Conservation (phyloP, 2,113 vertebrate species). For the Chrysochloris asiatica region DNA sequence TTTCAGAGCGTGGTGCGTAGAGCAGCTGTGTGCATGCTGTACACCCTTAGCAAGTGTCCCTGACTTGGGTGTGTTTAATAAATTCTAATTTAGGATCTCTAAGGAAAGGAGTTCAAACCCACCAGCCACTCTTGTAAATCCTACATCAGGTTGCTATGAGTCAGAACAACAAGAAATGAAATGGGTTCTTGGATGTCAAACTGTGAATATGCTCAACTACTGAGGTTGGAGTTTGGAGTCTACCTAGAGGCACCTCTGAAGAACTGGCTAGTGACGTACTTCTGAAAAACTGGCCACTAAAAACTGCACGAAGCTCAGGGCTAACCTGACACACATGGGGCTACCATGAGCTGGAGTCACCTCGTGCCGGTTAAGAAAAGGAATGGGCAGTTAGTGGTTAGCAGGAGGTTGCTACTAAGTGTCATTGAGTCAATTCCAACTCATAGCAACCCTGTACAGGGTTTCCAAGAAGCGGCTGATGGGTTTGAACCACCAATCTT, state of each 20-base stretch:
- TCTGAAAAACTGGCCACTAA: neutral
- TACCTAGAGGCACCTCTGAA: neutral
- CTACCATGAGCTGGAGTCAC: neutral
- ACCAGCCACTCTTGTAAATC: no score
- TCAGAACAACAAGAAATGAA: neutral
- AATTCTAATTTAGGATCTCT: no score
- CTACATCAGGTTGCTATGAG: no score
- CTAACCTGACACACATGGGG: neutral
- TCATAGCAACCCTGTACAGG: no score
- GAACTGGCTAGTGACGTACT: neutral
- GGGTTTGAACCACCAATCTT: no score
- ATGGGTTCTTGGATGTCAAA: neutral
- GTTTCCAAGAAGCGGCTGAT: no score
- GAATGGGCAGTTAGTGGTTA: neutral
- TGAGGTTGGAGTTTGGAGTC: neutral
- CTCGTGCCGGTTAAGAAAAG: neutral
- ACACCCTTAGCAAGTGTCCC: neutral
- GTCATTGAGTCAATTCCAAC: no score
- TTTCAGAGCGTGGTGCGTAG: fast-evolving
- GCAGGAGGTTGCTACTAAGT: no score
- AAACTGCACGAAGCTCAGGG: no score
- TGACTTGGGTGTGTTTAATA: neutral
- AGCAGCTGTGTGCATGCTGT: neutral
- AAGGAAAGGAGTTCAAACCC: no score
- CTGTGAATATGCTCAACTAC: neutral